phyloP scores from a whole-genome alignment of 2,888 invertebrate genomes.

The Notodonta ziczac region DNA sequence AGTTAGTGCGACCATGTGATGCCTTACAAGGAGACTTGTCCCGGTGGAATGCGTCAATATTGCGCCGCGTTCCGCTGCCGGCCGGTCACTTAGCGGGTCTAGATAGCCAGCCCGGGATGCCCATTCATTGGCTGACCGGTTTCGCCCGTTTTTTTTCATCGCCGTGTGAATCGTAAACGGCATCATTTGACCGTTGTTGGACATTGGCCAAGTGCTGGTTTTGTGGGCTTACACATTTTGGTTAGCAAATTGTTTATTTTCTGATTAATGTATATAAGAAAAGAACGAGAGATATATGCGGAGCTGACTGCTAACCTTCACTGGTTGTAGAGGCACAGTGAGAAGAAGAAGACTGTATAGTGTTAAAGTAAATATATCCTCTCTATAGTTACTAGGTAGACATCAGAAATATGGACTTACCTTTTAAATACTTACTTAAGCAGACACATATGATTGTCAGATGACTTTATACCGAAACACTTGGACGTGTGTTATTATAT shows the following conservation, averaged over 20 bases:
- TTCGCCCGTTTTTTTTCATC: slow-evolving; percentile 25
- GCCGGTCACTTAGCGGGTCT: slow-evolving; percentile 40
- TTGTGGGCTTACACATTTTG: neutral
- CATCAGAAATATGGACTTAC: no score
- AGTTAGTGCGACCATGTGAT: slow-evolving; percentile 70
- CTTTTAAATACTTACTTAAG: no score
- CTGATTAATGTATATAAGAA: no score
- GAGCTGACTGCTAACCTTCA: no score
- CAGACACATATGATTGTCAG: no score
- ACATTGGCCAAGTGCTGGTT: neutral
- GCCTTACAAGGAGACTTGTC: slow-evolving; percentile 72
- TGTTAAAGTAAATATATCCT: no score
- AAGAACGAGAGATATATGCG: no score
- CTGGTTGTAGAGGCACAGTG: no score
- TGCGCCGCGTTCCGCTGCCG: slow-evolving; percentile 43
- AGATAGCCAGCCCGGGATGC: slow-evolving; percentile 7
- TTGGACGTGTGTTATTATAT: no score
- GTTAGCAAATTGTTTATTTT: neutral
- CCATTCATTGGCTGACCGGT: slow-evolving; percentile 45
- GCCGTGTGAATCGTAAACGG: slow-evolving; percentile 19
- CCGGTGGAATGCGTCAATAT: slow-evolving; percentile 70
- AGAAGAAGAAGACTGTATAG: no score
- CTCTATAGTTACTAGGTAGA: no score
- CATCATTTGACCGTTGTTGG: slow-evolving; percentile 14
- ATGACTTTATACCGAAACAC: no score